phyloP scores from a whole-genome alignment of 2,113 vertebrate species.

The Passerina amoena region DNA sequence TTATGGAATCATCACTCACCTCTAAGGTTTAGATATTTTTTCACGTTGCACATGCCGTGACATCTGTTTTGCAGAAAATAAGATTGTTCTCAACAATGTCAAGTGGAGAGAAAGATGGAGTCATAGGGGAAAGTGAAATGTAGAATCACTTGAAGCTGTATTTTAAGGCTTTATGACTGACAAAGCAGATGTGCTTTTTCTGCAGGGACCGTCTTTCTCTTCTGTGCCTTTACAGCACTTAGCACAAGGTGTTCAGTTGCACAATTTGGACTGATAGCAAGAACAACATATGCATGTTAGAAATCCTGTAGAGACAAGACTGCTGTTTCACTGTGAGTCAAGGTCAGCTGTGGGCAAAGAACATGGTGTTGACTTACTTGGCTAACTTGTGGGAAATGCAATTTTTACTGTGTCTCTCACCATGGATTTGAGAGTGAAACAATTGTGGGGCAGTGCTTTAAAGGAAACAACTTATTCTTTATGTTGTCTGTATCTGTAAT shows the following conservation, averaged over 20 bases:
- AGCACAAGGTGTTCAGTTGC: neutral
- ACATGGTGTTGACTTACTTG: neutral
- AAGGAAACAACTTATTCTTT: neutral
- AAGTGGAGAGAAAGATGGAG: neutral
- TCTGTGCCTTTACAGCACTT: neutral
- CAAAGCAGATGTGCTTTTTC: slow-evolving; percentile 15
- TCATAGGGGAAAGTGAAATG: neutral
- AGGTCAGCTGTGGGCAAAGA: neutral
- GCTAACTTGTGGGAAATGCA: neutral
- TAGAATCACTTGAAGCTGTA: neutral
- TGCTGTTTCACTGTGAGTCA: neutral
- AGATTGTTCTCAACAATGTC: slow-evolving; percentile 25
- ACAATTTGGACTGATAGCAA: neutral
- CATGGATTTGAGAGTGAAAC: neutral
- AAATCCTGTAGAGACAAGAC: neutral
- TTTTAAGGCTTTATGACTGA: neutral
- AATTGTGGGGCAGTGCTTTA: neutral
- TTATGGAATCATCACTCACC: neutral
- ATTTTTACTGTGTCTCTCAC: neutral
- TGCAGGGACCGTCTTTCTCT: neutral
- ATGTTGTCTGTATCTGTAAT: neutral
- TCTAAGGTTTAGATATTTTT: slow-evolving; percentile 24
- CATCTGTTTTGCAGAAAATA: slow-evolving; percentile 38
- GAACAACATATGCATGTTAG: neutral
- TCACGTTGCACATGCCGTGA: neutral